Base-by-base conservation (phyloP, 2,113 vertebrate species). In the Empidonax traillii region DNA sequence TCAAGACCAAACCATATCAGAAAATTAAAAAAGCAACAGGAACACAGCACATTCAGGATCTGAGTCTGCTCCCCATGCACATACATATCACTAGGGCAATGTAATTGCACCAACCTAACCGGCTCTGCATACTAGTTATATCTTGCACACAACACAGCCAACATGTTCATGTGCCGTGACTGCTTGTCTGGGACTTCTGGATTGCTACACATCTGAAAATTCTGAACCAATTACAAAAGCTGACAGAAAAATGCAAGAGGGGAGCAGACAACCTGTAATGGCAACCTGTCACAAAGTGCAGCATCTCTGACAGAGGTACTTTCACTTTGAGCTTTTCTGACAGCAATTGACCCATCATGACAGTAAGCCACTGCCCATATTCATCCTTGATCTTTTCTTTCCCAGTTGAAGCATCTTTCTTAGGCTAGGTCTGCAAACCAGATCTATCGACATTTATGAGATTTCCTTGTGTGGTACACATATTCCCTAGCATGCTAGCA, bases 11-110 rank as follows among this genome's bases (percentile, higher is more conserved):
- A 46, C 9, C 4, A 4, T 14, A 85, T 11, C 19, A 59, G 47
- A 87, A 87, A 81, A 89, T 44, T 44, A 15, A 82, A 71, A 91
- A 91, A 72, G 19, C 49, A 80, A 46, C 25, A 85, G 25, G 74
- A 93, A 72, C 8, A n/a, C 14, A 24, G 33, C 0, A 3, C 39
- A 52, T 37, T 52, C 28, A 68, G 49, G 56, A 49, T 16, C 56
- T 0, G 0, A 76, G 31, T 14, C 46, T 39, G 49, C 31, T 68
- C 58, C n/a, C 31, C 37, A 12, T 0, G 0, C 3, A 12, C 39
- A 68, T 31, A 49, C 6, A 73, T 49, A 47, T 35, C 3, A 1
- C 5, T 55, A 55, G 41, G 5, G 9, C 0, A 0, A 80, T 17
- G 9, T 22, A 51, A 69, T 16, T 3, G 2, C 44, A 53, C 62